Base-by-base conservation (phyloP, 2,113 vertebrate species). In the Crotalus viridis region DNA sequence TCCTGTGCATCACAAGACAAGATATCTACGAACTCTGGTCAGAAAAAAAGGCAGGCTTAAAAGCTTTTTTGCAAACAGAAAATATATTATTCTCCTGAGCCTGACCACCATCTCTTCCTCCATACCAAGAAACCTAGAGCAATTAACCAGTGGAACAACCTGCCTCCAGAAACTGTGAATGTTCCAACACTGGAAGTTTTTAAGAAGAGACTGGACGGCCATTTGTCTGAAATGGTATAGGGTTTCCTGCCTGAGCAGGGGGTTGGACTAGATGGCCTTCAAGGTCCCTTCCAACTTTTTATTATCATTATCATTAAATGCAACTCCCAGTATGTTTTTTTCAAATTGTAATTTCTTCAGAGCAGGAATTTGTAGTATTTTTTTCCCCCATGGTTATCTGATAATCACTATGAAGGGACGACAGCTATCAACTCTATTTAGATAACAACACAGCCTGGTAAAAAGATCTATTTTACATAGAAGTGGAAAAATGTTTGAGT, bases 351-450 rank as follows among this genome's bases (percentile, higher is more conserved):
- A 39, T 39, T 81, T 81, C 69, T 81, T 81, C 69, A 81, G 17
- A 81, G 33, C 15, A 39, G 33, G 69, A 74, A 81, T 39, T 81
- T 2, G 1, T 39, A 19, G 69, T 39, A 6, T 8, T 8, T 8
- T 3, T 0, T 0, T 2, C 10, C 10, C 10, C n/a, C 15, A 5
- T 1, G 2, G 0, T 8, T 39, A 39, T 7, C n/a, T 81, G n/a
- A 19, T 19, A 81, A 39, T 39, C 69, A 39, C n/a, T 39, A 39
- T 39, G n/a, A 74, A 74, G 13, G 64, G 64, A 74, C 15, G 0
- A 48, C 46, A 74, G 5, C 2, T 39, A 39, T 2, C n/a, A 39
- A 74, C 6, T 19, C 0, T 74, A 74, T 55, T 55, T 55, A 55
- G 64, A 6, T 33, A 28, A 64, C 59, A 64, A 64, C 59, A 59